Evolutionary conservation across 2,888 invertebrate genomes (phyloP), one percentile per base, ranked within the genome.

Genomic region (Coelopa pilipes): DNA sequence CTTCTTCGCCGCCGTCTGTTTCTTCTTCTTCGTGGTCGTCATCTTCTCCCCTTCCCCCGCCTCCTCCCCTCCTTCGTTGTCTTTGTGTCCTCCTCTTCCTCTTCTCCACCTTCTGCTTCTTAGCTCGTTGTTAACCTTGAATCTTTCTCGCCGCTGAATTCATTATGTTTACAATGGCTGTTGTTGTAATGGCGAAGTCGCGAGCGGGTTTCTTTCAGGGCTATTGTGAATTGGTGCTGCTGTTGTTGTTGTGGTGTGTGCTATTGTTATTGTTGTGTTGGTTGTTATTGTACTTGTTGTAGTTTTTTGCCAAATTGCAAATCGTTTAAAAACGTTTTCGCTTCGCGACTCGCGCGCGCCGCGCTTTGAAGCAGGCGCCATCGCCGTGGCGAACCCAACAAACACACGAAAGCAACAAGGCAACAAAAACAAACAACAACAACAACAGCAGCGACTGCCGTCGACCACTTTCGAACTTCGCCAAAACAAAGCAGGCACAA

Each of bases 141-240:
- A 45, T 71, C 55, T 55, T 62, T 71, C 65, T 71, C 63, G 63
- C 70, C 62, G 45, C 69, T 59, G 11, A 19, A 57, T 62, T 62
- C 24, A 15, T 10, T 49, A 21, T 63, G 21, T 50, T 71, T 63
- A 34, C 49, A 49, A 13, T 60, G 15, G 15, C 13, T 70, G 59
- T 60, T 60, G 45, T 57, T 57, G n/a, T 69, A 49, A 1, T 50
- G 12, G 45, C 45, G 17, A 67, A 21, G 21, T n/a, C 53, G 19
- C 12, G 15, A 53, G 46, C 46, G 11, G 9, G 17, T 53, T 63
- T 34, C 3, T 63, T 71, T 71, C 71, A 62, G 17, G 45, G 50
- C 19, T 63, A 57, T 17, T 17, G 60, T 34, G 21, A 46, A 50
- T 34, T 50, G 21, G 12, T 60, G 21, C 19, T 66, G 4, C 19